Evolutionary conservation across 2,113 vertebrate genomes (phyloP).

Genomic region (Spheniscus mendiculus): DNA sequence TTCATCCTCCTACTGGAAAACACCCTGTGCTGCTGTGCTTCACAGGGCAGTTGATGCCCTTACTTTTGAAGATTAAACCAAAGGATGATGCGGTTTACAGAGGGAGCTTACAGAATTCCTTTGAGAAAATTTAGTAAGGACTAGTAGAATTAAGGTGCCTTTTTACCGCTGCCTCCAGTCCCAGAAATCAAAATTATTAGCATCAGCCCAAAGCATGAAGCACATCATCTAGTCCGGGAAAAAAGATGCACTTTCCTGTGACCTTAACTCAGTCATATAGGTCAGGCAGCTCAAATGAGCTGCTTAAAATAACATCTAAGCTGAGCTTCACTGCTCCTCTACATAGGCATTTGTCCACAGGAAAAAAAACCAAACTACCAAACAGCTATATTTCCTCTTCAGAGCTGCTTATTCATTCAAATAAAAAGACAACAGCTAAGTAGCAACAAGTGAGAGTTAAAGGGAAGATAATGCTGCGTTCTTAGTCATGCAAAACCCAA

Average conservation of each 20-base stretch:
- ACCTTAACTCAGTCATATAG: conserved; percentile 20
- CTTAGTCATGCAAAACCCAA: background rate
- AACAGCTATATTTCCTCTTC: background rate
- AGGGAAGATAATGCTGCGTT: background rate
- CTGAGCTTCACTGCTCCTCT: background rate
- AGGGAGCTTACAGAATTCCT: background rate
- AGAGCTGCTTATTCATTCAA: background rate
- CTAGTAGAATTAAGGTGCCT: background rate
- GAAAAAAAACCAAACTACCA: background rate
- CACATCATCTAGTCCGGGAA: background rate
- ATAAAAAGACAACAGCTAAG: background rate
- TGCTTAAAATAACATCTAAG: conserved; percentile 39
- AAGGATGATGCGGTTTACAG: background rate
- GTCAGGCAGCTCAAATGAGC: conserved; percentile 11
- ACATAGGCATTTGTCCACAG: background rate
- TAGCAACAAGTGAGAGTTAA: background rate
- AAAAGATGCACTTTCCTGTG: background rate
- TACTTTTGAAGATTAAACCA: background rate
- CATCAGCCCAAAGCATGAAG: background rate
- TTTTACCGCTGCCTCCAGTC: background rate
- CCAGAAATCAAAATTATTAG: conserved; percentile 25
- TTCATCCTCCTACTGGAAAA: background rate
- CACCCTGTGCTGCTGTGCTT: background rate
- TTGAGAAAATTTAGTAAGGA: background rate
- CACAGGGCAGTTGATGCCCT: background rate